Evolutionary conservation across 2,797 vertebrate genomes (phyloP), one percentile per base, ranked within the genome.

Genomic region (Basileuterus tristriatus): DNA sequence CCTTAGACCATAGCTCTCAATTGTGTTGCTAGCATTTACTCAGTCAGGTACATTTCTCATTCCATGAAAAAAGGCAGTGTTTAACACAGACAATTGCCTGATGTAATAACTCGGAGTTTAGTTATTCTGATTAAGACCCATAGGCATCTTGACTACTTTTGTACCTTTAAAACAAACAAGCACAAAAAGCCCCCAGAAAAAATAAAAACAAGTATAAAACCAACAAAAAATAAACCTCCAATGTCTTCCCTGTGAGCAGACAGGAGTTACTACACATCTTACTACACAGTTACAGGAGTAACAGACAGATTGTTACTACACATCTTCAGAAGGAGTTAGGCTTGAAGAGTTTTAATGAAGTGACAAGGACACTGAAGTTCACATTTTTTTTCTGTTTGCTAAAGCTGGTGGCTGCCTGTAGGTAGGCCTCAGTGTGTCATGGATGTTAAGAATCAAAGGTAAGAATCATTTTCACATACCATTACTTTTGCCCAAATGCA

Each of bases 311-410:
- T 2, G 1, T 59, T 70, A 9, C 39, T 49, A 23, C 7, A 5
- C 3, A 9, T 77, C 11, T 47, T 59, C 8, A 27, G 52, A 63
- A 53, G n/a, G 17, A 71, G 14, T 70, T 52, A 8, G 15, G 39
- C 17, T 59, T 44, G 20, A 52, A 39, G 47, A 58, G 9, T 56
- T 82, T 56, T 63, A 52, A 20, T 11, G 9, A 49, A 16, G 14
- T 63, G 16, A 44, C 37, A 64, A 65, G 50, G 29, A 49, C 6
- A 12, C 21, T 32, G 12, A 80, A 67, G 9, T 78, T 77, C 22
- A 16, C 0, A 0, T 39, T 0, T 39, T 14, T 76, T 43, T 83
- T 67, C 26, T 19, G 11, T 47, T 24, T 8, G 3, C 44, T 87
- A 3, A 22, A 20, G 32, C 16, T 76, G 27, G 9, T 58, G 46